Evolutionary conservation across 2,888 invertebrate species (phyloP), one percentile per base, ranked within the genome.

Genomic region (Acanthosepion esculentum): DNA sequence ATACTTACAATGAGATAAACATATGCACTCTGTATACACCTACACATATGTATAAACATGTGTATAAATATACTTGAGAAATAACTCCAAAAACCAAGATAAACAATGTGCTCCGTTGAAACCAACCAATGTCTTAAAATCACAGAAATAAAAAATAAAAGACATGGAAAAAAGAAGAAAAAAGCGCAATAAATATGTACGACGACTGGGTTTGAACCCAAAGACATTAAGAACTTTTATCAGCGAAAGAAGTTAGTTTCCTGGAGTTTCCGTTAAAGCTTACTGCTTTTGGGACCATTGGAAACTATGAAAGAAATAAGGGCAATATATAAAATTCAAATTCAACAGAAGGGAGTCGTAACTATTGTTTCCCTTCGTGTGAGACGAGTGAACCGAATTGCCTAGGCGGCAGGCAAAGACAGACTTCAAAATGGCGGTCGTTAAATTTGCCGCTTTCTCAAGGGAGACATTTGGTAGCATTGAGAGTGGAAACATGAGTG

Each of bases 341-440:
- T 5, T n/a, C 8, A 15, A 23, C 10, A n/a, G n/a, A 33, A n/a
- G 78, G 78, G 78, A 78, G n/a, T 78, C n/a, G 78, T 78, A 78
- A 78, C 78, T 78, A 5, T 78, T 78, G n/a, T n/a, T n/a, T 78
- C 18, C 15, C n/a, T 33, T 78, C 78, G 33, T 78, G 78, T 5
- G n/a, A 78, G n/a, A 78, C 78, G 78, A 23, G n/a, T n/a, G n/a
- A 12, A n/a, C 15, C 12, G 12, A 33, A 15, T 78, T 78, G 78
- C 78, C 59, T 23, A 23, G 20, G 23, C 59, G 6, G 59, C 23
- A 20, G 4, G 20, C 20, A 6, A 5, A n/a, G n/a, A 33, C 33
- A 78, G n/a, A 78, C 78, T n/a, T n/a, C n/a, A 78, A 33, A 78
- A 78, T n/a, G 78, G n/a, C 78, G 78, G 78, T 78, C n/a, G 78